phyloP scores from a whole-genome alignment of 2,113 vertebrate genomes.

The Myotis lucifugus region DNA sequence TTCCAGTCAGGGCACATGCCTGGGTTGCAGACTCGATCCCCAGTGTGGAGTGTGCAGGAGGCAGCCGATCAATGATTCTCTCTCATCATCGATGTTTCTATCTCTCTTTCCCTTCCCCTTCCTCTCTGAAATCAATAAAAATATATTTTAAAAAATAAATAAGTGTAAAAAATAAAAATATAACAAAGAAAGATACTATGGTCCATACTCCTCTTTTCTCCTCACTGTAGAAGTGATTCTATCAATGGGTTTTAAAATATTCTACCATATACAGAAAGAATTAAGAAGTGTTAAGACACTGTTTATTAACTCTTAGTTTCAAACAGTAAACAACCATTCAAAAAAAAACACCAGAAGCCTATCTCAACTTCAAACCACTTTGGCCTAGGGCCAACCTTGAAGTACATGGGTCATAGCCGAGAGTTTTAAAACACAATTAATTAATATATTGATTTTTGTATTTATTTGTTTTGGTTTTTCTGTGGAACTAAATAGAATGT shows the following conservation, averaged over 20 bases:
- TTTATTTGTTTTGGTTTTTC: neutral
- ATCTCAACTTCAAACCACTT: neutral
- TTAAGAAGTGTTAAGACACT: neutral
- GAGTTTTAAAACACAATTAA: neutral
- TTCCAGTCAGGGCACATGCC: no score
- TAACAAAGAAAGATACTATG: neutral
- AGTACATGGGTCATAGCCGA: conserved; percentile 12
- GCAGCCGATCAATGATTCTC: no score
- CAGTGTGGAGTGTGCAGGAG: no score
- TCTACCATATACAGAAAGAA: neutral
- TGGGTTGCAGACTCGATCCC: no score
- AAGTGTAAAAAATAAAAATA: neutral
- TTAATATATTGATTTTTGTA: conserved; percentile 1
- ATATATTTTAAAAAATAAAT: no score
- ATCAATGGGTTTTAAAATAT: conserved; percentile 1
- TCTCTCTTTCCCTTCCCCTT: no score
- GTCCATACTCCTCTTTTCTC: neutral
- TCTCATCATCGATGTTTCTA: no score
- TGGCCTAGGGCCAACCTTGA: neutral
- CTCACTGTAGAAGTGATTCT: neutral
- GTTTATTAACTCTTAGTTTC: conserved; percentile 49
- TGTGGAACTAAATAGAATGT: conserved; percentile 44
- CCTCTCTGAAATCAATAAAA: no score
- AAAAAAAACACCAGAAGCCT: conserved; percentile 16
- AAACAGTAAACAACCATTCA: neutral